Base-by-base conservation (phyloP, 2,888 invertebrate genomes). In the Drosophila mettleri region DNA sequence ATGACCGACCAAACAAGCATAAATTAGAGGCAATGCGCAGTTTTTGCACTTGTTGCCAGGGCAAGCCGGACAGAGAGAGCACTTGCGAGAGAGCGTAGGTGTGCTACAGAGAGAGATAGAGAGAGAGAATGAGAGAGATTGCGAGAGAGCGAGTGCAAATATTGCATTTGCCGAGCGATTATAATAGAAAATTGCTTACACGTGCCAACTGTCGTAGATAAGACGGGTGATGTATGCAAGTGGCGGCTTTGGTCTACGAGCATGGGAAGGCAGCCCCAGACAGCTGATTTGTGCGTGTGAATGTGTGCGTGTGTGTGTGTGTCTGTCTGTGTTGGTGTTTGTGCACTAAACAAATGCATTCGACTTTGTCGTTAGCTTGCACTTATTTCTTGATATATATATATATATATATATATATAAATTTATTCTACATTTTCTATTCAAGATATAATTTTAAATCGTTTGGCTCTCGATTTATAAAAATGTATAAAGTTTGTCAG, bases 101-200 rank as follows among this genome's bases (percentile, higher is more conserved):
- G 69, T 41, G 22, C 8, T 12, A 41, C 63, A 34, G 55, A 36
- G 38, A n/a, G 43, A 18, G 36, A 1, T 55, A n/a, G 61, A 48
- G 62, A 55, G 61, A 48, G 68, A 29, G 60, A 46, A n/a, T n/a
- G 38, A 20, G 43, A 16, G 41, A 0, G 62, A 20, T n/a, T 55
- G 24, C 5, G 54, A 45, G 61, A 55, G 61, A 31, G 69, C 49
- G 69, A 31, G 62, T n/a, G n/a, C 45, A 64, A 63, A 58, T 69
- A 72, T 59, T 77, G 72, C 68, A 74, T 78, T 66, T 70, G 74
- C 3, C 31, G 16, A 4, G 61, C 78, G 80, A 86, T 83, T 88
- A 86, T 70, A 77, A 67, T 71, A 78, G 78, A 77, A 74, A 86
- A 88, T 88, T 74, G 84, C 84, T 84, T 86, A 86, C 85, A 86